phyloP scores from a whole-genome alignment of 2,113 vertebrate genomes.

The Emydocephalus ijimae region DNA sequence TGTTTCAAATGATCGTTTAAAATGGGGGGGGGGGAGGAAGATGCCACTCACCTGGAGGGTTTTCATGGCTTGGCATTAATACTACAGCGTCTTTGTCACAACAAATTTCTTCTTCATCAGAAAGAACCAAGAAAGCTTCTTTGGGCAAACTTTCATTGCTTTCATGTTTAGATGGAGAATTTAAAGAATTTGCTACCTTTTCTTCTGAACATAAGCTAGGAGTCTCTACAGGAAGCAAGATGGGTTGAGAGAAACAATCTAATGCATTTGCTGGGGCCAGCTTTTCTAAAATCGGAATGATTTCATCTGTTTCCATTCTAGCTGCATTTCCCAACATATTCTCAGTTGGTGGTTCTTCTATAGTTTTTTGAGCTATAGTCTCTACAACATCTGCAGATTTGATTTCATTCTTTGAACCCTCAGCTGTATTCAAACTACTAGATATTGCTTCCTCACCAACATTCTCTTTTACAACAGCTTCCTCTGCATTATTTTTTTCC shows the following conservation, averaged over 20 bases:
- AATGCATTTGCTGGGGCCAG: constrained; percentile 72
- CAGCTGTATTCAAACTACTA: constrained; percentile 73
- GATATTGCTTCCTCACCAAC: constrained; percentile 71
- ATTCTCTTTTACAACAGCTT: constrained; percentile 43
- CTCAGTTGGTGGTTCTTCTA: constrained; percentile 56
- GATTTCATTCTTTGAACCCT: constrained; percentile 54
- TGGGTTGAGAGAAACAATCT: constrained; percentile 68
- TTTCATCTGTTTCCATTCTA: constrained; percentile 78
- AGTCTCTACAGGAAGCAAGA: constrained; percentile 66
- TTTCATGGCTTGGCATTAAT: constrained; percentile 42
- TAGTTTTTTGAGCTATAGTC: constrained; percentile 45
- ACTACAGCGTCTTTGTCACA: constrained; percentile 66
- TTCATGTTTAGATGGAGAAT: constrained; percentile 76
- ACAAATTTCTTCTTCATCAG: constrained; percentile 79
- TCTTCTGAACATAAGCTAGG: constrained; percentile 69
- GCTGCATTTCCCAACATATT: constrained; percentile 52
- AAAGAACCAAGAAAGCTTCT: constrained; percentile 81
- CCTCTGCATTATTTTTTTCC: constrained; percentile 52
- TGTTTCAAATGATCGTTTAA: neutral
- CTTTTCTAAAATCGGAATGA: constrained; percentile 79
- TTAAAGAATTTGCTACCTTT: constrained; percentile 67
- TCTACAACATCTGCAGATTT: constrained; percentile 46
- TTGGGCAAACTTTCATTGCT: constrained; percentile 77
- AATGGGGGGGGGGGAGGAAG: neutral
- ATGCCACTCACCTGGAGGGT: constrained; percentile 65